Base-by-base conservation (phyloP, 2,797 vertebrate species). In the Schizopygopsis malacanthus region DNA sequence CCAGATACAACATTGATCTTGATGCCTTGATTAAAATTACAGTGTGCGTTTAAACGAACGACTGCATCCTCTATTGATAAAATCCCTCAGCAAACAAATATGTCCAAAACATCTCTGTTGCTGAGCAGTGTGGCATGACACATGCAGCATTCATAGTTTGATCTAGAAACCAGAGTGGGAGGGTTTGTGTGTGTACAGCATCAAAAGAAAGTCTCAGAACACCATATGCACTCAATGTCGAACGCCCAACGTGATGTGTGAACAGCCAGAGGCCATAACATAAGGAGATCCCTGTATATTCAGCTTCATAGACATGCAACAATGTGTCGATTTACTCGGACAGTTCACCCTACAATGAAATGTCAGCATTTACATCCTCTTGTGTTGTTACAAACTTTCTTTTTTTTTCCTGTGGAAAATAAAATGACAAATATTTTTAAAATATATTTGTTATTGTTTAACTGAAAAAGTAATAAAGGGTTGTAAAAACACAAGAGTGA, bases 121-220 rank as follows among this genome's bases (percentile, higher is more conserved):
- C 73, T 41, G 59, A 67, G 72, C 72, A 67, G 16, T 72, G 81
- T 72, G 80, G 47, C 50, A 54, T 50, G 39, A 70, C 83, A 65
- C 37, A 63, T 77, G 18, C 25, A 39, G n/a, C 54, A 50, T 63
- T 75, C 85, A 75, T 25, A 41, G 73, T 84, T 43, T 79, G 47
- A 82, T 83, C 67, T 79, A 54, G 37, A 65, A 61, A 69, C 72
- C 37, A 43, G 76, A 70, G 76, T 71, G 73, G 81, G 71, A 63
- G 75, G 71, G 43, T 86, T 81, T 76, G 82, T 70, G 63, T 88
- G 52, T 81, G 81, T 79, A 50, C 79, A 41, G 59, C 70, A 87
- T 65, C 52, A 79, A 81, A 63, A 76, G 71, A 65, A 83, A 9
- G 70, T 63, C 12, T 63, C 25, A 33, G 70, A 75, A 83, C 61